Evolutionary conservation across 2,888 invertebrate genomes (phyloP).

Genomic region (Drepana falcataria): DNA sequence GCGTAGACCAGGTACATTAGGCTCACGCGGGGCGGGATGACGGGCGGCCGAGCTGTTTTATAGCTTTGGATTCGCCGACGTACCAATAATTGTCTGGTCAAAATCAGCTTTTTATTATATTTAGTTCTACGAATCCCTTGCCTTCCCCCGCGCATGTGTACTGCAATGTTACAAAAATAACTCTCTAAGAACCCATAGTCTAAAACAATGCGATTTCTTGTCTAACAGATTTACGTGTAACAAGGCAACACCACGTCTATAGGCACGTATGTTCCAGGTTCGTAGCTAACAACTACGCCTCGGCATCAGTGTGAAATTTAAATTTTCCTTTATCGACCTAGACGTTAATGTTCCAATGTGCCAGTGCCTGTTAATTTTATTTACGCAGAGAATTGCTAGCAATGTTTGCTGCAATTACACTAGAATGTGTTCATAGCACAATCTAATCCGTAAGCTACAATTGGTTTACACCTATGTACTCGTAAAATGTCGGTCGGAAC

Average conservation of each 20-base stretch:
- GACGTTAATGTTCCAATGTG: not conserved
- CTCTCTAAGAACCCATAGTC: conserved; percentile 46
- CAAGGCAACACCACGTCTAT: not conserved
- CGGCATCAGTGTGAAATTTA: not conserved
- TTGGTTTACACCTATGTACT: conserved; percentile 17
- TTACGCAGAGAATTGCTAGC: not conserved
- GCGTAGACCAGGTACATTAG: conserved; percentile 63
- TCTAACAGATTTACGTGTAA: not conserved
- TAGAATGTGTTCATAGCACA: conserved; percentile 23
- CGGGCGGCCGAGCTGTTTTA: conserved; percentile 11
- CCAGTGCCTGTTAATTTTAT: not conserved
- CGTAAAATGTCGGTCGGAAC: conserved; percentile 10
- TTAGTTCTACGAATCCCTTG: conserved; percentile 22
- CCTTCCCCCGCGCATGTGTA: conserved; percentile 22
- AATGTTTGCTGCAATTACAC: not conserved
- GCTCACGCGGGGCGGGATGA: conserved; percentile 40
- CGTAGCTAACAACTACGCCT: not conserved
- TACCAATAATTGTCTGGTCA: not conserved
- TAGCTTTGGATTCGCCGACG: not conserved
- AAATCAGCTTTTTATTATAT: conserved; percentile 7
- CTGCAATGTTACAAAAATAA: conserved; percentile 65
- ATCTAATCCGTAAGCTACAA: conserved; percentile 21
- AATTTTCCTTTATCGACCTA: not conserved
- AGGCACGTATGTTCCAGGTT: not conserved
- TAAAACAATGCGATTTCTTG: not conserved